Conservation (phyloP, 2,888 invertebrate species). For the Tridacna gigas region DNA sequence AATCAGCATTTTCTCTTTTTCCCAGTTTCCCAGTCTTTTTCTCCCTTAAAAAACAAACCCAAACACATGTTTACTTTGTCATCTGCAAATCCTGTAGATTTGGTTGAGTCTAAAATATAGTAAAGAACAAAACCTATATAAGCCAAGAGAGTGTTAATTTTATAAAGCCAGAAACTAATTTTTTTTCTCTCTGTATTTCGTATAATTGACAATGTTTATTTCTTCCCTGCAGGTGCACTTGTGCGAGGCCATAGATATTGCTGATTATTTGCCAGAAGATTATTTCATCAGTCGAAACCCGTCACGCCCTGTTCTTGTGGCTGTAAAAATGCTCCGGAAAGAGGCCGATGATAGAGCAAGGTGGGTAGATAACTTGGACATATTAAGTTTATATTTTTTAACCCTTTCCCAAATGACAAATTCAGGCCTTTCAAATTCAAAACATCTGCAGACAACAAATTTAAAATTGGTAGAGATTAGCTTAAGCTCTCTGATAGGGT, state of each 20-base stretch:
- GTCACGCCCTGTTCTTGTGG: constrained; percentile 91
- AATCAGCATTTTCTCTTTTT: neutral
- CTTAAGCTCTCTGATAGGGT: neutral
- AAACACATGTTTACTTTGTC: too few relatives aligned
- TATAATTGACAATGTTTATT: neutral
- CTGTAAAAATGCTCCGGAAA: constrained; percentile 93
- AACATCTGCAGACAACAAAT: neutral
- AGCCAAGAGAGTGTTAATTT: neutral
- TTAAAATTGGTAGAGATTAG: neutral
- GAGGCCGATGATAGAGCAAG: constrained; percentile 90
- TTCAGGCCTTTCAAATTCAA: neutral
- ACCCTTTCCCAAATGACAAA: neutral
- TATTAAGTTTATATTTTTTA: neutral
- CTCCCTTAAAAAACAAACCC: too few relatives aligned
- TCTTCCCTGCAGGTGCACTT: constrained; percentile 89
- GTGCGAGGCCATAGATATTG: constrained; percentile 92
- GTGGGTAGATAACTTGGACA: constrained; percentile 87
- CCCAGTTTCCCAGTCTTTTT: too few relatives aligned
- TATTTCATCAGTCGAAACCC: constrained; percentile 88
- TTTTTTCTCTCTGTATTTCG: neutral
- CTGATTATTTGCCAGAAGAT: constrained; percentile 84
- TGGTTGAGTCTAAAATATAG: too few relatives aligned
- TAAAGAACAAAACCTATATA: too few relatives aligned
- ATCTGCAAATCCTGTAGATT: too few relatives aligned
- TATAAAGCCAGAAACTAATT: constrained; percentile 1